phyloP scores from a whole-genome alignment of 1,140 invertebrate genomes.

The Calycopis cecrops region DNA sequence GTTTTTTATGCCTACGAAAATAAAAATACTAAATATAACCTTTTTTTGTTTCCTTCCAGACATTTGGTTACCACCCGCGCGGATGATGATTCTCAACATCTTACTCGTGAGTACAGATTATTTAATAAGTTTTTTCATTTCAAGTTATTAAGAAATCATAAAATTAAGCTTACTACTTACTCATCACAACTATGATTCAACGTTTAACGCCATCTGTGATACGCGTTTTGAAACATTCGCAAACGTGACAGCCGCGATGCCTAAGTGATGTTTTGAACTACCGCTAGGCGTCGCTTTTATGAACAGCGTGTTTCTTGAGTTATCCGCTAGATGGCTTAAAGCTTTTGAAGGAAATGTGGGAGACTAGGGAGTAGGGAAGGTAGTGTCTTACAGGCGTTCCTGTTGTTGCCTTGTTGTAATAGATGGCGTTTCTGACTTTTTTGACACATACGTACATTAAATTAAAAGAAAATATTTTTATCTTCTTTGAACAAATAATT shows the following conservation, averaged over 20 bases:
- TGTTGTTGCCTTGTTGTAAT: too few species aligned
- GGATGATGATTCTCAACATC: constrained; percentile 45
- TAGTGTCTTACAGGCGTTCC: too few species aligned
- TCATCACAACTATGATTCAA: constrained; percentile 28
- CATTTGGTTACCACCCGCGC: constrained; percentile 46
- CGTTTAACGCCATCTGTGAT: constrained; percentile 35
- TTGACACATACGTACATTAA: too few species aligned
- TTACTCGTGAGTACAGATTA: constrained; percentile 50
- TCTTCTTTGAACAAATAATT: too few species aligned
- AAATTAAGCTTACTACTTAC: constrained; percentile 17
- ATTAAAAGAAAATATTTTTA: too few species aligned
- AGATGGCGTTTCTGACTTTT: too few species aligned
- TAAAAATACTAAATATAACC: constrained; percentile 18
- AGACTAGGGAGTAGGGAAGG: too few species aligned
- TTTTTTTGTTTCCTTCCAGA: constrained; percentile 47
- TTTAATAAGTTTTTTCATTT: not conserved
- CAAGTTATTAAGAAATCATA: not conserved
- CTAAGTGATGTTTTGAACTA: not conserved
- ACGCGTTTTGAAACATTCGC: not conserved
- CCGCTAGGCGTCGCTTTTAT: constrained; percentile 10
- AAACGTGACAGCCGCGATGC: not conserved
- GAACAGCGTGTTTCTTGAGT: not conserved
- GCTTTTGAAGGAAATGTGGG: too few species aligned
- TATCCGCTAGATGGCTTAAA: not conserved
- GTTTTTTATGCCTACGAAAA: constrained; percentile 23